phyloP scores from a whole-genome alignment of 1,140 invertebrate species.

The Chelonus insularis region DNA sequence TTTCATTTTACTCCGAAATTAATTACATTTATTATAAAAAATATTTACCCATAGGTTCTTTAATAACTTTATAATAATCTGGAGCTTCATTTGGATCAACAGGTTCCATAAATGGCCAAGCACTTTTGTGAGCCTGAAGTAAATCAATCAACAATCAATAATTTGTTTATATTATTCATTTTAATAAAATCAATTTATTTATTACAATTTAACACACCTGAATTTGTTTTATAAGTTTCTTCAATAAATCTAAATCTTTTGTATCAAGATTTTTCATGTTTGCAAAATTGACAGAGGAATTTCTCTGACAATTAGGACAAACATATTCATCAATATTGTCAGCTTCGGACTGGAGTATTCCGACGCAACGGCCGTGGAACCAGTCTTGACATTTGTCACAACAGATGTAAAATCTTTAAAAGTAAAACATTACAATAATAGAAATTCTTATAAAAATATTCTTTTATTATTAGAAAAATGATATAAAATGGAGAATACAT shows the following conservation, averaged over 20 bases:
- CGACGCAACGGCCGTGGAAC: conserved; percentile 98
- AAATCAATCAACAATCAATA: conserved; percentile 39
- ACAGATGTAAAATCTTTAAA: conserved; percentile 88
- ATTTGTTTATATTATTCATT: conserved; percentile 14
- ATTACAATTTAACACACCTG: conserved; percentile 65
- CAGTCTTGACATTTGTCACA: conserved; percentile 98
- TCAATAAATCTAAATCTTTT: conserved; percentile 83
- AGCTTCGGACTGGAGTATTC: conserved; percentile 91
- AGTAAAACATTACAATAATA: conserved; percentile 18
- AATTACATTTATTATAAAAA: no score
- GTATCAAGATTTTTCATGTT: conserved; percentile 84
- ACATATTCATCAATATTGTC: conserved; percentile 95
- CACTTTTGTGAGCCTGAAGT: conserved; percentile 84
- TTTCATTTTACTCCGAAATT: no score
- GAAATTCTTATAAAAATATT: no score
- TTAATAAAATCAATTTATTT: background rate
- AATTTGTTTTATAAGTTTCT: conserved; percentile 86
- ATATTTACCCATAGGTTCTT: conserved; percentile 94
- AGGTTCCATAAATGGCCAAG: conserved; percentile 96
- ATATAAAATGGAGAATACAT: background rate
- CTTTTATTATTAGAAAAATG: background rate
- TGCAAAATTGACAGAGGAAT: conserved; percentile 83
- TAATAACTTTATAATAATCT: conserved; percentile 96
- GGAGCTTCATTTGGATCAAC: conserved; percentile 94
- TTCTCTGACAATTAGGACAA: conserved; percentile 92